phyloP scores from a whole-genome alignment of 2,888 invertebrate species.

The Aricia artaxerxes region DNA sequence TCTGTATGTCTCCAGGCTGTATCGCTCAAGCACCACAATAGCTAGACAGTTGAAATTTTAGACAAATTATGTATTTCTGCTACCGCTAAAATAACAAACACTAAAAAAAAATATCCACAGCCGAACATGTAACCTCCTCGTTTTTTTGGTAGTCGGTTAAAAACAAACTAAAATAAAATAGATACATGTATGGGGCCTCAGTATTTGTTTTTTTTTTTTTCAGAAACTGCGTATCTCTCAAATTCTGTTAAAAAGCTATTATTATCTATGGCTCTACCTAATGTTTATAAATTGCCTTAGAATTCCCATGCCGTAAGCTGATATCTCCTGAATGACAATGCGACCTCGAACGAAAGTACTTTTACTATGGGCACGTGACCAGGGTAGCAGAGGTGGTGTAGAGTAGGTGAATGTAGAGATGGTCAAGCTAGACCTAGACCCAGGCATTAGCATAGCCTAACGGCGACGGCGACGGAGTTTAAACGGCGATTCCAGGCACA shows the following conservation, averaged over 20 bases:
- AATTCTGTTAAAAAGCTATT: not conserved
- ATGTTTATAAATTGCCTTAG: not conserved
- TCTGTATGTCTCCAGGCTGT: too few species aligned
- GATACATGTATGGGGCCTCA: too few species aligned
- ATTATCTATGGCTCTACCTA: not conserved
- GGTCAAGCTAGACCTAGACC: not conserved
- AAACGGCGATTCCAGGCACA: not conserved
- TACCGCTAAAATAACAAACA: too few species aligned
- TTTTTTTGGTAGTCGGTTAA: too few species aligned
- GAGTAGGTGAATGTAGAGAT: constrained; percentile 38
- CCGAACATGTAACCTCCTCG: too few species aligned
- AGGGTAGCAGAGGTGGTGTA: constrained; percentile 54
- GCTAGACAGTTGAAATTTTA: too few species aligned
- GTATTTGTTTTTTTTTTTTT: too few species aligned
- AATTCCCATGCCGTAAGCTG: constrained; percentile 42
- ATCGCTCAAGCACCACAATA: too few species aligned
- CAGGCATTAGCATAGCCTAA: not conserved
- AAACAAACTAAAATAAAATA: too few species aligned
- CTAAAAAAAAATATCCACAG: too few species aligned
- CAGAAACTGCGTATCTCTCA: not conserved
- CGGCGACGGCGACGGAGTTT: too few species aligned
- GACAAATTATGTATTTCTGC: too few species aligned
- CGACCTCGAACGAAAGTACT: constrained; percentile 78
- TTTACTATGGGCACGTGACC: constrained; percentile 75
- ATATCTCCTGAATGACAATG: constrained; percentile 68